Percentiles rank a stretch among this genome's conserved stretches.
These are phyloP conservation scores for Seira sanloemensis DNA, from an alignment of 2,888 invertebrate genomes.

Conservation along the genomic window DNA sequence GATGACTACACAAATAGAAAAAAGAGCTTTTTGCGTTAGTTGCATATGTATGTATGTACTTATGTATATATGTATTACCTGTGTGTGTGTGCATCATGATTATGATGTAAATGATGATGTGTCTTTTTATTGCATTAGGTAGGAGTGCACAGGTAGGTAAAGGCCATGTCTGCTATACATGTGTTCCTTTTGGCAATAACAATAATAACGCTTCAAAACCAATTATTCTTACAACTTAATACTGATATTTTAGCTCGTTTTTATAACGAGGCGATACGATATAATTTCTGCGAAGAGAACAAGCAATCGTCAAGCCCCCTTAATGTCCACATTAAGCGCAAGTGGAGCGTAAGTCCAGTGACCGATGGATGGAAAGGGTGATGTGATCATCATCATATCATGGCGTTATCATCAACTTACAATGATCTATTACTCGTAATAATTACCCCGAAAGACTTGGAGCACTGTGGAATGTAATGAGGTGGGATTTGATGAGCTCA, in stretches of 20 bases:
- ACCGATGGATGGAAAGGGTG: background rate
- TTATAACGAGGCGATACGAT: background rate
- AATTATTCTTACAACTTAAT: conserved; percentile 60
- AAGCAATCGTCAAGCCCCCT: too few relatives aligned
- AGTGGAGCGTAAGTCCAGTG: background rate
- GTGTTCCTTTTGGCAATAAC: conserved; percentile 57
- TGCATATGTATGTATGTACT: too few relatives aligned
- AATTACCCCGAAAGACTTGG: background rate
- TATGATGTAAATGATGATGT: background rate
- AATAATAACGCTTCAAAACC: conserved; percentile 34
- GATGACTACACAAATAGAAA: conserved; percentile 23
- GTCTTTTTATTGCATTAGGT: conserved; percentile 4
- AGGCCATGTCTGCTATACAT: conserved; percentile 20
- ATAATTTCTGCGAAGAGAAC: too few relatives aligned
- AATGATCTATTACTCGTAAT: background rate
- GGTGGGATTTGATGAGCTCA: conserved; percentile 26
- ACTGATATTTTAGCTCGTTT: conserved; percentile 33
- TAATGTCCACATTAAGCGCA: too few relatives aligned
- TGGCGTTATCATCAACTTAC: background rate
- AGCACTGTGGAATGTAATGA: background rate
- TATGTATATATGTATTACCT: background rate
- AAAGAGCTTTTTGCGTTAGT: background rate
- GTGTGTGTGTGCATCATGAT: background rate
- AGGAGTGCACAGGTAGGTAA: background rate
- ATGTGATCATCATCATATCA: background rate